phyloP scores from a whole-genome alignment of 1,140 invertebrate genomes.

The Archegozetes longisetosus region DNA sequence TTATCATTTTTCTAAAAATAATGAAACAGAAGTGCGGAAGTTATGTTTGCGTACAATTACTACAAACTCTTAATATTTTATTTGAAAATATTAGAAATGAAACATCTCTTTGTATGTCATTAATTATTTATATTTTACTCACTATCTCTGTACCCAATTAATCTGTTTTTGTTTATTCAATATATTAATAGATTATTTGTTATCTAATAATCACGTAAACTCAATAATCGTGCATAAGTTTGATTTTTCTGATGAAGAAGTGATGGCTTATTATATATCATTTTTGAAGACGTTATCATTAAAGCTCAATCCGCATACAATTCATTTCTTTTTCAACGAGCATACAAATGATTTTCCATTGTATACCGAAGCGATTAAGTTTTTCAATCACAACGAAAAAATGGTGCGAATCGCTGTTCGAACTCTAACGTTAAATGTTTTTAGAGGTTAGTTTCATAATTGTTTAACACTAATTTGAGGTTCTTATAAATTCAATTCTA shows the following conservation, averaged over 20 bases:
- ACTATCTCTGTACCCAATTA: constrained; percentile 4
- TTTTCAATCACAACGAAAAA: constrained; percentile 94
- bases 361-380: constrained; percentile 97
- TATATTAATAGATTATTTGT: constrained; percentile 73
- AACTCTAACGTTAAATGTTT: constrained; percentile 93
- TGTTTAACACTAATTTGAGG: too few relatives aligned
- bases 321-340: constrained; percentile 99
- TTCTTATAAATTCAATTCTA: too few relatives aligned
- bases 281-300: constrained; percentile 95
- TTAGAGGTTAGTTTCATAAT: constrained; percentile 41
- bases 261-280: constrained; percentile 99
- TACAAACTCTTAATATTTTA: constrained; percentile 95
- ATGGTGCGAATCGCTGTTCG: constrained; percentile 98
- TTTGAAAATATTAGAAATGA: constrained; percentile 99
- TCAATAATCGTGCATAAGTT: constrained; percentile 99
- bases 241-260: constrained; percentile 97
- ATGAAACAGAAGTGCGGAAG: constrained; percentile 94
- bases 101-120: constrained; percentile 85
- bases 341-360: constrained; percentile 97
- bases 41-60: constrained; percentile 90
- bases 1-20: constrained; percentile 91
- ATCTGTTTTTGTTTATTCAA: constrained; percentile 19
- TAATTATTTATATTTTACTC: constrained; percentile 5
- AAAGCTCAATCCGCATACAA: constrained; percentile 95
- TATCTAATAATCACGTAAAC: constrained; percentile 99